Evolutionary conservation across 1,140 invertebrate genomes (phyloP), one percentile per base, ranked within the genome.

Genomic region (Cheumatopsyche charites): DNA sequence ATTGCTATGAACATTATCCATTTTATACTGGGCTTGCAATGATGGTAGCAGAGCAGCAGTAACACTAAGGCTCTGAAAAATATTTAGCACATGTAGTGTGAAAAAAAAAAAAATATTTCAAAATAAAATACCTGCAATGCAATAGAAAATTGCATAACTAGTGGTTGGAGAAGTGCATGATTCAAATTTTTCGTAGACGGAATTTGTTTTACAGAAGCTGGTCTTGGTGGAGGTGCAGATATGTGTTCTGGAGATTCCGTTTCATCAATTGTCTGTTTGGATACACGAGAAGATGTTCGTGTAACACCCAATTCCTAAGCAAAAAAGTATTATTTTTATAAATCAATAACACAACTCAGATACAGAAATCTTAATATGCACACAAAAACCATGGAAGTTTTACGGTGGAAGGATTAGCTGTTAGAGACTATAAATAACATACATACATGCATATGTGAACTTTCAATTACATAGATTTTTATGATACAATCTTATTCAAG

Each of bases 11-110:
- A 98, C 93, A 77, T 94, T 90, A 78, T 96, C 95, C 92, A 98
- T 98, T 84, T 95, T 92, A 82, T 99, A 98, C 79, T 98, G 95
- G 1, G 96, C 96, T 85, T 95, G 93, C 0, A 99, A 85, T 0
- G 96, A 98, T 0, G 97, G 97, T 74, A 99, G 80, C 12, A 99
- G 80, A 1, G 97, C 94, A 0, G 96, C 96, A 55, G 94, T 96
- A 45, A 98, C 92, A 74, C 92, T 94, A 42, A 96, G 82, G 76
- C 93, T 94, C 85, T 94, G 84, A 5, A 78, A 80, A 68, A n/a
- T 13, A 68, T 55, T 15, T 29, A 52, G 43, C 25, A 55, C 26
- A 41, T 68, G 55, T n/a, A 68, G n/a, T n/a, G n/a, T 55, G 15
- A 29, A 55, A 17, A 21, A 36, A 36, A 3, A n/a, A 36, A 55